phyloP scores from a whole-genome alignment of 2,113 vertebrate genomes.

The Syngnathus typhle region DNA sequence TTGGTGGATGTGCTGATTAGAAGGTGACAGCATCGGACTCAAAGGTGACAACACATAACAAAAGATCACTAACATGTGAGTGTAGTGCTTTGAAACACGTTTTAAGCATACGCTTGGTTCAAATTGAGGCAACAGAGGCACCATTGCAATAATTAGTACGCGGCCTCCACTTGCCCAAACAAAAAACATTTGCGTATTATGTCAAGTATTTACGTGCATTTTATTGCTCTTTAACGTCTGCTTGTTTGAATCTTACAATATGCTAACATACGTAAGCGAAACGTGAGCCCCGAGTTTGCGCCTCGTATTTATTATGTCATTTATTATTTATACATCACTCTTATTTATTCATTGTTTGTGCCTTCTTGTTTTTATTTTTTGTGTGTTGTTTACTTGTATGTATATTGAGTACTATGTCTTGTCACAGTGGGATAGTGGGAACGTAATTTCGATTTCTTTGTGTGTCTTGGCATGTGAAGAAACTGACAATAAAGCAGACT shows the following conservation, averaged over 20 bases:
- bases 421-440: too few relatives aligned
- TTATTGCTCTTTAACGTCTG: background rate
- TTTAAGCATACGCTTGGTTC: background rate
- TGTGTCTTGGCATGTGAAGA: too few relatives aligned
- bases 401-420: too few relatives aligned
- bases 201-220: background rate
- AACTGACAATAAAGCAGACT: too few relatives aligned
- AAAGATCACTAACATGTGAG: background rate
- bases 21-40: background rate
- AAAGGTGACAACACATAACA: slow-evolving; percentile 26
- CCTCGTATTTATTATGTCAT: too few relatives aligned
- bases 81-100: background rate
- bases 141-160: background rate
- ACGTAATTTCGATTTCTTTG: too few relatives aligned
- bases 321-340: too few relatives aligned
- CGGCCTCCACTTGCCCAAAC: background rate
- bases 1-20: background rate
- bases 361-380: too few relatives aligned
- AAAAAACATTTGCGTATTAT: background rate
- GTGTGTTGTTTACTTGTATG: too few relatives aligned
- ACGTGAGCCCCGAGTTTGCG: background rate
- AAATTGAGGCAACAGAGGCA: background rate
- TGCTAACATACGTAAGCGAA: background rate
- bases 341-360: too few relatives aligned
- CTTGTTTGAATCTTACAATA: background rate